Evolutionary conservation across 2,888 invertebrate genomes (phyloP).

Genomic region (Ochlodes sylvanus): DNA sequence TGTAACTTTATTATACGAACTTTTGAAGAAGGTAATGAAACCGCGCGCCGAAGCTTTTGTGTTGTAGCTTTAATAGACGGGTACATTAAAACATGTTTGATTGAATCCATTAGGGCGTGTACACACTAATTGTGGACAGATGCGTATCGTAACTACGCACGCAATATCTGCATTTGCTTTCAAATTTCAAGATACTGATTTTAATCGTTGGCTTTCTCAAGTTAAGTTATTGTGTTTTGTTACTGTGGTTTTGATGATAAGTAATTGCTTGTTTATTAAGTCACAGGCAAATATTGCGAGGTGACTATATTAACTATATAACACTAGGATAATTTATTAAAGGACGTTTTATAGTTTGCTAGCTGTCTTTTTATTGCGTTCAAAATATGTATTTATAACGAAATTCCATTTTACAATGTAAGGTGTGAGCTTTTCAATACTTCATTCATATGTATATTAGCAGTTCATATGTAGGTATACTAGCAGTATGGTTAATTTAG

Average conservation of each 20-base stretch:
- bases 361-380: no score
- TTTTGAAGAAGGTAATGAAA: slow-evolving; percentile 40
- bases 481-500: no score
- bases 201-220: slow-evolving; percentile 47
- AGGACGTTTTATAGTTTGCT: no score
- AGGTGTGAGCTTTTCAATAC: no score
- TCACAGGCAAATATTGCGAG: no score
- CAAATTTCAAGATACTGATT: slow-evolving; percentile 49
- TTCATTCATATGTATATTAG: no score
- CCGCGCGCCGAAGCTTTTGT: slow-evolving; percentile 43
- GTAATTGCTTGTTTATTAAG: not conserved
- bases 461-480: no score
- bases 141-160: slow-evolving; percentile 61
- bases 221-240: slow-evolving; percentile 43
- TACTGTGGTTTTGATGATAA: not conserved
- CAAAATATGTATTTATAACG: no score
- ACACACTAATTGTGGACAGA: slow-evolving; percentile 53
- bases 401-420: no score
- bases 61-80: slow-evolving; percentile 56
- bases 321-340: no score
- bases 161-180: slow-evolving; percentile 65
- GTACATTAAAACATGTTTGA: slow-evolving; percentile 61
- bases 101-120: slow-evolving; percentile 74
- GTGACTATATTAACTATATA: no score
- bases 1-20: slow-evolving; percentile 21